phyloP scores from a whole-genome alignment of 2,888 invertebrate species.

The Ctena decussata region DNA sequence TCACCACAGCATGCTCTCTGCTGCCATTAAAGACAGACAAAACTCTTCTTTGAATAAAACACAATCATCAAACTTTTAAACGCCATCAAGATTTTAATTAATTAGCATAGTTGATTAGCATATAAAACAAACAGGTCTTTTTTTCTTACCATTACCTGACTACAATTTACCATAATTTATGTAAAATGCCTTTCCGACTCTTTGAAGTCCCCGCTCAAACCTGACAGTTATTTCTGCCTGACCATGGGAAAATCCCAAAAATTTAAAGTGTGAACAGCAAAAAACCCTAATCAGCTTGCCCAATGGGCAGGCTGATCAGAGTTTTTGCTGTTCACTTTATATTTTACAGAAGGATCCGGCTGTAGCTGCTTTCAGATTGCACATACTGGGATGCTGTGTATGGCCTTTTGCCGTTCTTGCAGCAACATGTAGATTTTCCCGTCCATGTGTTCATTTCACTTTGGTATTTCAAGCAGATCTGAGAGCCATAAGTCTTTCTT shows the following conservation, averaged over 20 bases:
- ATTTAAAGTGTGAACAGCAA: background rate
- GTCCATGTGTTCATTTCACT: background rate
- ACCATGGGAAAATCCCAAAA: background rate
- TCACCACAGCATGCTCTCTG: too few relatives aligned
- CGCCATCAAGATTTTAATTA: background rate
- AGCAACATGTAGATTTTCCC: too few relatives aligned
- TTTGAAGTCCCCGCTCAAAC: background rate
- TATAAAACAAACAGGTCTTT: background rate
- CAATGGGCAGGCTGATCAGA: background rate
- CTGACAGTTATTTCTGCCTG: background rate
- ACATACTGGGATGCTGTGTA: too few relatives aligned
- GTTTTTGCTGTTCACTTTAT: background rate
- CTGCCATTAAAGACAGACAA: too few relatives aligned
- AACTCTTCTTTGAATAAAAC: too few relatives aligned
- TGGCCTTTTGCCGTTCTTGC: too few relatives aligned
- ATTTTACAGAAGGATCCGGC: background rate
- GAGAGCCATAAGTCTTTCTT: background rate
- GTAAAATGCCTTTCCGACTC: background rate
- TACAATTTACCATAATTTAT: background rate
- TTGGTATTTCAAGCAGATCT: conserved; percentile 1
- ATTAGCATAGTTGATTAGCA: background rate
- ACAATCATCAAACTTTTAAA: background rate
- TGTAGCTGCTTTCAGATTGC: too few relatives aligned
- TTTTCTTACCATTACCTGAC: background rate
- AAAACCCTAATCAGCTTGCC: background rate